Conservation (phyloP, 2,888 invertebrate species). For the Elysia crispata region DNA sequence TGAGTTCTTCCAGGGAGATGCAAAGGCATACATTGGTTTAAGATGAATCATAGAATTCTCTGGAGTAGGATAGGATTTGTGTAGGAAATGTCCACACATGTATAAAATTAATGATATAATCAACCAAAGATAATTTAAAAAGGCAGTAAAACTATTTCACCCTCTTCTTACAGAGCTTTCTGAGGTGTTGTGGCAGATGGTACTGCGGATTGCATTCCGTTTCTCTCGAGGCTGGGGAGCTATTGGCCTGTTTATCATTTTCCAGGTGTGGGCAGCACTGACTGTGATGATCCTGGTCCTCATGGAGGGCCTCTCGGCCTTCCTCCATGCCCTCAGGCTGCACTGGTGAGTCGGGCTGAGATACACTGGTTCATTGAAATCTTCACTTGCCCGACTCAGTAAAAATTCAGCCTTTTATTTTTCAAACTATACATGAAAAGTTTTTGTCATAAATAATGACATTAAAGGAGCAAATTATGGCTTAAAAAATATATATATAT, state of each 20-base stretch:
- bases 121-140: not conserved
- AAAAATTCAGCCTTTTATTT: too few species aligned
- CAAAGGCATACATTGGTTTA: too few species aligned
- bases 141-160: not conserved
- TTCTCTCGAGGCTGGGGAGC: constrained; percentile 78
- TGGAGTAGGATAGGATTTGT: too few species aligned
- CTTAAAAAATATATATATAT: too few species aligned
- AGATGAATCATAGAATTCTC: too few species aligned
- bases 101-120: not conserved
- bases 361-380: too few species aligned
- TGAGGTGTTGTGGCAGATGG: constrained; percentile 91
- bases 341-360: constrained; percentile 86
- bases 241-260: constrained; percentile 82
- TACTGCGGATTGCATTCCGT: constrained; percentile 87
- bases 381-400: too few species aligned
- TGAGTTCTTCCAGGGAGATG: too few species aligned
- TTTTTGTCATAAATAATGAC: too few species aligned
- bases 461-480: too few species aligned
- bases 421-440: too few species aligned
- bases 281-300: constrained; percentile 96
- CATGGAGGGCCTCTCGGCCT: constrained; percentile 99
- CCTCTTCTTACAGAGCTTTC: constrained; percentile 83
- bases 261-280: constrained; percentile 94
- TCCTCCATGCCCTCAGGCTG: constrained; percentile 97
- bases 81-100: too few species aligned